Evolutionary conservation across 2,113 vertebrate species (phyloP).

Genomic region (Clupea harengus): DNA sequence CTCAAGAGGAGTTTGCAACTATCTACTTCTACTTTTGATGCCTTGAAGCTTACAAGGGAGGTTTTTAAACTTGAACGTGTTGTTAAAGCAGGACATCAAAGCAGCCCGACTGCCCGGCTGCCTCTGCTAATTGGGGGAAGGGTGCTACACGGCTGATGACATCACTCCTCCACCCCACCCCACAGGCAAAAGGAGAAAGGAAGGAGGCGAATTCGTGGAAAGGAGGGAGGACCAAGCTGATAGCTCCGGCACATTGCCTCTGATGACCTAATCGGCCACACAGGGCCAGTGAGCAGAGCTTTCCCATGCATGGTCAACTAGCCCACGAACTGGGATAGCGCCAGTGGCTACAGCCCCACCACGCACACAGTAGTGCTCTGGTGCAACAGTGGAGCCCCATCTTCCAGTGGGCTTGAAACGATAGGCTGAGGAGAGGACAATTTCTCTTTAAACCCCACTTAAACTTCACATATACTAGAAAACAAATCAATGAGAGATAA

Average conservation of each 20-base stretch:
- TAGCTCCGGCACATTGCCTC: constrained; percentile 19
- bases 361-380: not conserved
- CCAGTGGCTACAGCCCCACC: not conserved
- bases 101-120: constrained; percentile 19
- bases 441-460: not conserved
- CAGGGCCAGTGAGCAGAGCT: too few species aligned
- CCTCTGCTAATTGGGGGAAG: not conserved
- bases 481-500: too few species aligned
- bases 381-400: constrained; percentile 5
- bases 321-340: not conserved
- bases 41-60: not conserved
- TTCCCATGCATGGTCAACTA: not conserved
- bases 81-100: constrained; percentile 10
- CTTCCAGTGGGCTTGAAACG: not conserved
- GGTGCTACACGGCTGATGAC: not conserved
- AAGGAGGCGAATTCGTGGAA: constrained; percentile 34
- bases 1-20: not conserved
- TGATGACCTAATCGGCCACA: not conserved
- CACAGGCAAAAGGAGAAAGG: not conserved
- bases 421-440: not conserved
- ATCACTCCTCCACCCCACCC: not conserved
- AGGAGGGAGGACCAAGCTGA: not conserved
- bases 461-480: too few species aligned
- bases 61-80: not conserved
- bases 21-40: not conserved